Percentiles rank a stretch among this genome's conserved stretches.
Conservation (phyloP, 2,888 invertebrate species). For the Ophion ellenae region DNA sequence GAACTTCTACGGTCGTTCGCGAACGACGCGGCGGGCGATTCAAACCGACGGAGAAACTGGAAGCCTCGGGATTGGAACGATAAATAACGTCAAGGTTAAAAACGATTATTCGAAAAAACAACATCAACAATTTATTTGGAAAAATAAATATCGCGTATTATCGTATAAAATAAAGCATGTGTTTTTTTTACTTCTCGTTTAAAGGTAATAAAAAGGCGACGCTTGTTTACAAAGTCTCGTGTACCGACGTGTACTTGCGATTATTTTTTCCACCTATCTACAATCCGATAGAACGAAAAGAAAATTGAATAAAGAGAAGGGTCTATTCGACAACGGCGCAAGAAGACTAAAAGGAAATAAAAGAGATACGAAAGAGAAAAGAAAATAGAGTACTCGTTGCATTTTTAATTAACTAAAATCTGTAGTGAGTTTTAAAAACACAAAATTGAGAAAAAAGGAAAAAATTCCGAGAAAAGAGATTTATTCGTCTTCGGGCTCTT, state of each 20-base stretch:
- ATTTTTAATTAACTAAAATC: background rate
- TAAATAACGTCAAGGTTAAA: background rate
- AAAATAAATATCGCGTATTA: slow-evolving; percentile 65
- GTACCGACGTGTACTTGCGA: background rate
- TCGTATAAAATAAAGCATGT: slow-evolving; percentile 20
- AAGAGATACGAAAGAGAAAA: background rate
- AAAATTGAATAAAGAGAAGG: background rate
- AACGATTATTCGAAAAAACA: slow-evolving; percentile 17
- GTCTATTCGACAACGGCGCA: background rate
- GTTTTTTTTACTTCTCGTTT: slow-evolving; percentile 38
- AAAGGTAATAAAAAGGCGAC: slow-evolving; percentile 20
- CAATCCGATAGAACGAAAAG: background rate
- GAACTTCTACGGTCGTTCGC: background rate
- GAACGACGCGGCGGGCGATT: slow-evolving; percentile 7
- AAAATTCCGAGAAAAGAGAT: background rate
- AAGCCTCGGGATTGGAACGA: background rate
- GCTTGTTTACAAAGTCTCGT: background rate
- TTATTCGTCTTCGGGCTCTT: background rate
- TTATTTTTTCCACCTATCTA: slow-evolving; percentile 7
- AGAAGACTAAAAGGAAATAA: background rate
- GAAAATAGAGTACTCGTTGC: background rate
- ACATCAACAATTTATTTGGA: slow-evolving; percentile 65
- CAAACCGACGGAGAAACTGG: background rate
- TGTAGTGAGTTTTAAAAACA: background rate
- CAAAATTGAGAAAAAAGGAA: background rate